Percentiles rank a stretch among this genome's conserved stretches.
Evolutionary conservation across 2,113 vertebrate genomes (phyloP).

Genomic region (Alligator mississippiensis): DNA sequence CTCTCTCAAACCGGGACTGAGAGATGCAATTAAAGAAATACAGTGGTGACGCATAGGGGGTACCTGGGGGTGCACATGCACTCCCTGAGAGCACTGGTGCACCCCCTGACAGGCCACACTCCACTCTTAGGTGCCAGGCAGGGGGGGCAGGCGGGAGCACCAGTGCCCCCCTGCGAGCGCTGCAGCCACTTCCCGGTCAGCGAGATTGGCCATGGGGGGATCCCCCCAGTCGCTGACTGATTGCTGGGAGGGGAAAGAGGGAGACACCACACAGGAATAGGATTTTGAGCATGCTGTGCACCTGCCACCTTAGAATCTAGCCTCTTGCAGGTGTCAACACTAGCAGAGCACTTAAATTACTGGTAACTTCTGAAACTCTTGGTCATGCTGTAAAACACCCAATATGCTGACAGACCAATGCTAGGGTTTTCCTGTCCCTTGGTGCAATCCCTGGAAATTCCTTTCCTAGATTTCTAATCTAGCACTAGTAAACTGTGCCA

Average conservation of each 20-base stretch:
- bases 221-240: neutral
- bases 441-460: accelerated
- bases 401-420: accelerated
- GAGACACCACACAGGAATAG: too few relatives aligned
- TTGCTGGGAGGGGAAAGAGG: neutral
- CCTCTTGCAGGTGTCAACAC: neutral
- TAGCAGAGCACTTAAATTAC: neutral
- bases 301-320: neutral
- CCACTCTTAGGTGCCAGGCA: too few relatives aligned
- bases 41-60: too few relatives aligned
- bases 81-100: too few relatives aligned
- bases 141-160: too few relatives aligned
- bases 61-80: too few relatives aligned
- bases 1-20: neutral
- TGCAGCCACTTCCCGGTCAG: too few relatives aligned
- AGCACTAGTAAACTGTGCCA: neutral
- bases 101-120: too few relatives aligned
- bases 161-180: too few relatives aligned
- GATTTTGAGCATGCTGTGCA: neutral
- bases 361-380: neutral
- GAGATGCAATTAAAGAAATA: neutral
- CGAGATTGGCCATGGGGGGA: too few relatives aligned
- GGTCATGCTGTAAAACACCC: neutral
- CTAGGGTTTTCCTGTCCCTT: accelerated
- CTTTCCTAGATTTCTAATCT: neutral